Conservation (phyloP, 2,797 vertebrate genomes). For the Remorina albescens region DNA sequence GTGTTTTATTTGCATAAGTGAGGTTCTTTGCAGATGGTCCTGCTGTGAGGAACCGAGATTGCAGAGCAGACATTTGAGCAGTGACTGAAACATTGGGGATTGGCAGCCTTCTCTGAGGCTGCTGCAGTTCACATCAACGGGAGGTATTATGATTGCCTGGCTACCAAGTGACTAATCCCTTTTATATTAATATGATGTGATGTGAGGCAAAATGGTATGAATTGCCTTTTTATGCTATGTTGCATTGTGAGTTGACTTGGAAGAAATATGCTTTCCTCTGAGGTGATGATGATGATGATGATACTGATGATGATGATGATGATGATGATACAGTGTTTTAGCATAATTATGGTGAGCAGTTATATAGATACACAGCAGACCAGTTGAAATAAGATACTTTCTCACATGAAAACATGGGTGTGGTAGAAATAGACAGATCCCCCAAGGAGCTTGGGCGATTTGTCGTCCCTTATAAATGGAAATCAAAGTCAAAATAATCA, state of each 20-base stretch:
- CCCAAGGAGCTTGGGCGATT: background rate
- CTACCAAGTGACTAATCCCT: slow-evolving; percentile 43
- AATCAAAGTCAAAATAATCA: background rate
- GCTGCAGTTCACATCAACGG: slow-evolving; percentile 53
- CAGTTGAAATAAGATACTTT: background rate
- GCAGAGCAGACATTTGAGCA: slow-evolving; percentile 15
- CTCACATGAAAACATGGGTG: slow-evolving; percentile 40
- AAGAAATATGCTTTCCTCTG: slow-evolving; percentile 19
- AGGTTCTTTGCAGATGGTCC: slow-evolving; percentile 33
- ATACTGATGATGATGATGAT: background rate
- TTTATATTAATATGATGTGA: slow-evolving; percentile 42
- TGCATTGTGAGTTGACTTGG: slow-evolving; percentile 18
- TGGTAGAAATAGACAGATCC: too few species aligned
- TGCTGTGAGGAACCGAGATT: slow-evolving; percentile 14
- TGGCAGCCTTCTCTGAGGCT: slow-evolving; percentile 42
- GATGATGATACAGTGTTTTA: slow-evolving; percentile 12
- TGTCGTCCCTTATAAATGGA: background rate
- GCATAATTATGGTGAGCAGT: background rate
- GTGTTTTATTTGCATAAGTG: slow-evolving; percentile 32
- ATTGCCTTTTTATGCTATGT: slow-evolving; percentile 2
- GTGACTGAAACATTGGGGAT: slow-evolving; percentile 22
- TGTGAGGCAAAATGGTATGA: slow-evolving; percentile 33
- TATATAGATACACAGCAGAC: background rate
- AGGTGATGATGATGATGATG: slow-evolving; percentile 9
- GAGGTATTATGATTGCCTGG: slow-evolving; percentile 41